Evolutionary conservation across 1,140 invertebrate species (phyloP).

Genomic region (Hycleus cichorii): DNA sequence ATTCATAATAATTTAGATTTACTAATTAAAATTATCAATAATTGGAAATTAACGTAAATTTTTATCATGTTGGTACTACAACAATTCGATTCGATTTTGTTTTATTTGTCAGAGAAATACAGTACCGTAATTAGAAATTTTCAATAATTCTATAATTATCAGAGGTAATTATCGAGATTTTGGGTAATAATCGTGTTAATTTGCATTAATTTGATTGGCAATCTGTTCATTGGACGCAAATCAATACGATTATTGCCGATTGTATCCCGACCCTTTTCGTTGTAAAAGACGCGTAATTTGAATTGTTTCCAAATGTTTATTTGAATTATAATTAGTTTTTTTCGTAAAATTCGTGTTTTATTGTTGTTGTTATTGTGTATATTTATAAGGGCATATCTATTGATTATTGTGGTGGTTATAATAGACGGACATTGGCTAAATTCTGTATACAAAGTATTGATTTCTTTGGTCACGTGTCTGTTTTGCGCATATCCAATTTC

Average conservation of each 20-base stretch:
- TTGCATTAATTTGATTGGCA: too few relatives aligned
- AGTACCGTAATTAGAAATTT: constrained; percentile 7
- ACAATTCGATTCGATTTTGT: not conserved
- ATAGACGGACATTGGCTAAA: constrained; percentile 6
- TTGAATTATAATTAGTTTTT: not conserved
- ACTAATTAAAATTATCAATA: not conserved
- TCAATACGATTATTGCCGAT: not conserved
- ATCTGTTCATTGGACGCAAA: too few relatives aligned
- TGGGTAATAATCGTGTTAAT: too few relatives aligned
- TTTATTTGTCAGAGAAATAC: not conserved
- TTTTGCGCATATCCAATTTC: constrained; percentile 2
- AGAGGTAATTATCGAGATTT: not conserved
- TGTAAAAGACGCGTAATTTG: not conserved
- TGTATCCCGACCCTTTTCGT: not conserved
- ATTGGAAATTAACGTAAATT: not conserved
- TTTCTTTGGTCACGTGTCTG: constrained; percentile 4
- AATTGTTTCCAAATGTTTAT: not conserved
- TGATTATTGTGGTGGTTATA: constrained; percentile 4
- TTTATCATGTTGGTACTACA: constrained; percentile 4
- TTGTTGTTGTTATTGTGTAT: not conserved
- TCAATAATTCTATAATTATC: not conserved
- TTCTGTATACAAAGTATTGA: not conserved
- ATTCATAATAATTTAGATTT: not conserved
- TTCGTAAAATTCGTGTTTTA: not conserved
- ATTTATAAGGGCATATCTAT: not conserved